phyloP scores from a whole-genome alignment of 2,888 invertebrate genomes.

The Leptopilina myrica region DNA sequence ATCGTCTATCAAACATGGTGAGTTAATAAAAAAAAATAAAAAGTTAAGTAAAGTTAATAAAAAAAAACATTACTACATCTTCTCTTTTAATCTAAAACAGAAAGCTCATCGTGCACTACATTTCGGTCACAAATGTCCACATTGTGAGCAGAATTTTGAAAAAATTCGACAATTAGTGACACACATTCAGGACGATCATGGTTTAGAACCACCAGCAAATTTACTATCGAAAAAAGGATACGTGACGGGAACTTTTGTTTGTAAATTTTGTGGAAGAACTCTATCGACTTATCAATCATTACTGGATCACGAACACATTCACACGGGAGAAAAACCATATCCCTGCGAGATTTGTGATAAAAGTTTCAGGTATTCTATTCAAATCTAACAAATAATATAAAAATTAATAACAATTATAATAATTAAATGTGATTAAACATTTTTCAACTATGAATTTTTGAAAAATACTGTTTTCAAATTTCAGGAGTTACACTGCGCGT shows the following conservation, averaged over 20 bases:
- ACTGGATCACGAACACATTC: conserved; percentile 61
- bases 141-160: conserved; percentile 56
- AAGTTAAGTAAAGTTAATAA: too few relatives aligned
- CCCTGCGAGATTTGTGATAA: conserved; percentile 59
- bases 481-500: conserved; percentile 57
- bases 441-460: neutral
- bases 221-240: conserved; percentile 50
- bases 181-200: conserved; percentile 55
- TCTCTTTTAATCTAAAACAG: conserved; percentile 41
- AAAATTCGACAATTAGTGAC: conserved; percentile 50
- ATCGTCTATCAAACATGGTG: conserved; percentile 64
- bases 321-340: conserved; percentile 62
- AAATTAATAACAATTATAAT: neutral
- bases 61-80: neutral
- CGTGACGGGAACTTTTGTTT: conserved; percentile 56
- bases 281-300: conserved; percentile 59
- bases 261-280: conserved; percentile 61
- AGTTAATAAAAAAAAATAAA: conserved; percentile 9
- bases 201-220: conserved; percentile 53
- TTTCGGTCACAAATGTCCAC: conserved; percentile 59
- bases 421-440: too few relatives aligned
- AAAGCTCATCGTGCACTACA: conserved; percentile 59
- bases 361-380: conserved; percentile 56
- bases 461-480: conserved; percentile 42
- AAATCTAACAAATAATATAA: neutral